Percentiles rank a stretch among this genome's conserved stretches.
Evolutionary conservation across 2,113 vertebrate species (phyloP).

Genomic region (Rhinolophus ferrumequinum): DNA sequence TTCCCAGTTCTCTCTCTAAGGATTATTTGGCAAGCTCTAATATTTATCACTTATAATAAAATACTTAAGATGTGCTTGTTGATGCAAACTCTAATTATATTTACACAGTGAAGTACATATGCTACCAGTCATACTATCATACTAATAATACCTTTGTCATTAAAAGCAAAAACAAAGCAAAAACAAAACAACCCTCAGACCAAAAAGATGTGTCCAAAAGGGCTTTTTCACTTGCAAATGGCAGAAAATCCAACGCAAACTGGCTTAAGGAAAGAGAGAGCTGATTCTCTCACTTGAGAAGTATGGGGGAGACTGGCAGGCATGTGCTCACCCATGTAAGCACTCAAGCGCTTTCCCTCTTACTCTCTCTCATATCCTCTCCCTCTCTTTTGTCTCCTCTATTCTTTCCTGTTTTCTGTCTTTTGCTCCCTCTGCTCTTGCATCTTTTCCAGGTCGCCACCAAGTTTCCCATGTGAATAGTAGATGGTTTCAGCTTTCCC

Average conservation of each 20-base stretch:
- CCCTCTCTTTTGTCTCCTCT: neutral
- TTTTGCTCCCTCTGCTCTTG: neutral
- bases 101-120: neutral
- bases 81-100: neutral
- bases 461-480: neutral
- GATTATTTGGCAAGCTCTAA: neutral
- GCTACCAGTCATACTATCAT: neutral
- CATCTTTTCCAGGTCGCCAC: neutral
- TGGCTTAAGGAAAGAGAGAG: neutral
- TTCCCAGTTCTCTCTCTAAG: neutral
- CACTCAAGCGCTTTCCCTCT: neutral
- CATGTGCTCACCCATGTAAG: too few species aligned
- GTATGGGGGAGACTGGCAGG: fast-evolving
- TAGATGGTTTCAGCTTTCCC: neutral
- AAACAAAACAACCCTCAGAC: neutral
- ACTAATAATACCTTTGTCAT: neutral
- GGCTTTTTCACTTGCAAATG: neutral
- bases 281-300: neutral
- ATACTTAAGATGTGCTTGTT: neutral
- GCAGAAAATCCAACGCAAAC: neutral
- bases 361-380: neutral
- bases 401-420: neutral
- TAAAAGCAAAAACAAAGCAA: neutral
- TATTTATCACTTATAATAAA: slow-evolving; percentile 30
- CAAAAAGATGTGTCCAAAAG: neutral